Evolutionary conservation across 1,140 invertebrate genomes (phyloP), one percentile per base, ranked within the genome.

Genomic region (Cydia splendana): DNA sequence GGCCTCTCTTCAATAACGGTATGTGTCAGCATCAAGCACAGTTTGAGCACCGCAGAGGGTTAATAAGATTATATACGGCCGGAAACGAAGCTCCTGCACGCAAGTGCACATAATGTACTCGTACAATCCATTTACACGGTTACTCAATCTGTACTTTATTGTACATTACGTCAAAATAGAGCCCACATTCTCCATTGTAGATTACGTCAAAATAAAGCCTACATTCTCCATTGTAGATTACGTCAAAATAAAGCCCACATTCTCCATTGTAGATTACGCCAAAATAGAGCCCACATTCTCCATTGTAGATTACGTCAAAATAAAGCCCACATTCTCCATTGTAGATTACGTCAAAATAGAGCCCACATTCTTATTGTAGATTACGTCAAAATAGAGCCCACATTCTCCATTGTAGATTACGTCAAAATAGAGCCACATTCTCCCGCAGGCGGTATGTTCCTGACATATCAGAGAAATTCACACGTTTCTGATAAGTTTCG

Each of bases 61-160:
- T 71, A 71, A 71, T 24, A 45, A 71, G 67, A 71, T 71, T 71
- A 71, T 42, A 38, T 15, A 34, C 34, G 34, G 12, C 67, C 13
- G 34, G 30, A 38, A 18, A 71, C n/a, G 67, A 71, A 71, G 67
- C 67, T 38, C n/a, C 30, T 71, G n/a, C 67, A 38, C 67, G 65
- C 65, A 34, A 6, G 24, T 65, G n/a, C 10, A 71, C 67, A 71
- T 38, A 71, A 38, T 71, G n/a, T 67, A n/a, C n/a, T n/a, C n/a
- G n/a, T n/a, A 45, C 67, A 71, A 71, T 71, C 67, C 67, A 24
- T 71, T 71, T 71, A 71, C 67, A 71, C 34, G 67, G 67, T 71
- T 71, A 71, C 34, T 42, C 67, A 71, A 71, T 71, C 34, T 38
- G 34, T 71, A 62, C 53, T 18, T 57, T 57, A 62, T 12, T 62